Evolutionary conservation across 2,888 invertebrate species (phyloP), one percentile per base, ranked within the genome.

Genomic region (Arctia plantaginis): DNA sequence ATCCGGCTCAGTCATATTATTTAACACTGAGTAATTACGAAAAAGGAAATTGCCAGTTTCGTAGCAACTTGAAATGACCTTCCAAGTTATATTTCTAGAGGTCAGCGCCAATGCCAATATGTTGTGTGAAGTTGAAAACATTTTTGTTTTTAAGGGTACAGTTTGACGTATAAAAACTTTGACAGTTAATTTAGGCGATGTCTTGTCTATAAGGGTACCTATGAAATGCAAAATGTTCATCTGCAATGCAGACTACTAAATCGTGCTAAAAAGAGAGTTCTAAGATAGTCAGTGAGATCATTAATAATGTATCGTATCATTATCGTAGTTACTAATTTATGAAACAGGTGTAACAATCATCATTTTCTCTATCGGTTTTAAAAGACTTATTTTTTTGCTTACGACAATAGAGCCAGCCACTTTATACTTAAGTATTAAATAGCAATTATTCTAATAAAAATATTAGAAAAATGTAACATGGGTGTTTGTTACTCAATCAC

Each of bases 1-100:
- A 72, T 90, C 88, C 3, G 88, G 76, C 72, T 90, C 85, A 78
- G 92, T 85, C 96, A 96, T 96, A 87, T 93, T 75, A 18, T 72
- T 93, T 27, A 83, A 68, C 20, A 90, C 35, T 0, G 91, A 88
- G 82, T 83, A 88, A 62, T 71, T 82, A 66, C 88, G 82, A 35
- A 71, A 75, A 75, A 83, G 72, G 66, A 71, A 51, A 67, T 62
- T 13, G 66, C 69, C 72, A 33, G 77, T 75, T n/a, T 74, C 73
- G 67, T 41, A 74, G 65, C 74, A 78, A 71, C 30, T 41, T 44
- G 47, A 20, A 64, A 44, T 3, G 15, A 18, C 77, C 83, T 84
- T 86, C 77, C 75, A 77, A 74, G 79, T 62, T 80, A 33, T 83
- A 73, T 69, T 78, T 82, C 68, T 74, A 18, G 15, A 55, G 23